These are phyloP conservation scores for Villa cingulata DNA, from an alignment of 2,888 invertebrate genomes.

Conservation along the genomic window DNA sequence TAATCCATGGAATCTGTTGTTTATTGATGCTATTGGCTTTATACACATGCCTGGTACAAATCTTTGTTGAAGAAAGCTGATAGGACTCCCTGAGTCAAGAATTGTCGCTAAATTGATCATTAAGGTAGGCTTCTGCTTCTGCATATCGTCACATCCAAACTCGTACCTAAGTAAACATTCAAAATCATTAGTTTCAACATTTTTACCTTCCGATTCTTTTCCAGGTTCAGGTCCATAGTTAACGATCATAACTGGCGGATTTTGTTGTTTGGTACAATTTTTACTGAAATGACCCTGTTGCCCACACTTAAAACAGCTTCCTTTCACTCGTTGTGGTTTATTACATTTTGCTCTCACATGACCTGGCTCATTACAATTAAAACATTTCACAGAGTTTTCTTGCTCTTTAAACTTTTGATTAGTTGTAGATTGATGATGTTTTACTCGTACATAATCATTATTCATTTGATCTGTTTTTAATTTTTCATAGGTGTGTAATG, in stretches of 20 bases:
- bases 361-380: not conserved
- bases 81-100: slow-evolving; percentile 9
- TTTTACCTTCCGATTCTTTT: not conserved
- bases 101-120: slow-evolving; percentile 1
- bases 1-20: slow-evolving; percentile 9
- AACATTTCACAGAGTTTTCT: not conserved
- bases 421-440: too few relatives aligned
- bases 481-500: slow-evolving; percentile 3
- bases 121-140: not conserved
- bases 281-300: not conserved
- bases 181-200: not conserved
- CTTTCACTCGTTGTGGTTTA: not conserved
- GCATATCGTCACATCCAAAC: not conserved
- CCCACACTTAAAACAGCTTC: not conserved
- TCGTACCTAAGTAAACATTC: not conserved
- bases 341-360: not conserved
- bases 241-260: not conserved
- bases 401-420: not conserved
- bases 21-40: not conserved
- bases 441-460: not conserved
- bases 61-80: slow-evolving; percentile 9
- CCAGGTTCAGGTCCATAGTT: too few relatives aligned
- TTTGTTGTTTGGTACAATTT: too few relatives aligned
- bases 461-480: not conserved
- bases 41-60: slow-evolving; percentile 7